phyloP scores from a whole-genome alignment of 2,113 vertebrate species.

The Dascyllus trimaculatus region DNA sequence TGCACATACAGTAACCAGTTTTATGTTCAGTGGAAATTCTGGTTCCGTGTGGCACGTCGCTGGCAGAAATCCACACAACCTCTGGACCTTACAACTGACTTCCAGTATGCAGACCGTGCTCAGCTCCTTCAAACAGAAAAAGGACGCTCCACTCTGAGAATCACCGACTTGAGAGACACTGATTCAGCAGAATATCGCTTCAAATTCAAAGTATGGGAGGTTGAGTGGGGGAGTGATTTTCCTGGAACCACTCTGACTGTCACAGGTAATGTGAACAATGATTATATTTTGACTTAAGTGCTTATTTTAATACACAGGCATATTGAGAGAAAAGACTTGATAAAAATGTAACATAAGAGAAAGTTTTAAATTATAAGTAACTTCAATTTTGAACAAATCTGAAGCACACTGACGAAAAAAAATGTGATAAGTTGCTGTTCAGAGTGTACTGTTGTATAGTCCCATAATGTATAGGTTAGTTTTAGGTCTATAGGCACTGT shows the following conservation, averaged over 20 bases:
- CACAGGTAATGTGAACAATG: conserved; percentile 1
- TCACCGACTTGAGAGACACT: conserved; percentile 1
- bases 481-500: too few relatives aligned
- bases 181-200: conserved; percentile 26
- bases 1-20: not conserved
- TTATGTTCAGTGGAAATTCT: not conserved
- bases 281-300: too few relatives aligned
- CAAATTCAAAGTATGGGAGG: not conserved
- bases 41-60: not conserved
- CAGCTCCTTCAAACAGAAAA: not conserved
- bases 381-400: too few relatives aligned
- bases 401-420: too few relatives aligned
- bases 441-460: too few relatives aligned
- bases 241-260: conserved; percentile 17
- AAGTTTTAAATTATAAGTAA: too few relatives aligned
- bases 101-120: not conserved
- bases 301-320: not conserved
- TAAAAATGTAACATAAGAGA: too few relatives aligned
- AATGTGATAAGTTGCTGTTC: too few relatives aligned
- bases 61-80: not conserved
- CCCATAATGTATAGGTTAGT: too few relatives aligned
- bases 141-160: conserved; percentile 13
- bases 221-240: not conserved
- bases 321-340: not conserved
- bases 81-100: not conserved